Conservation (phyloP, 2,888 invertebrate species). For the Chymomyza fuscimana region DNA sequence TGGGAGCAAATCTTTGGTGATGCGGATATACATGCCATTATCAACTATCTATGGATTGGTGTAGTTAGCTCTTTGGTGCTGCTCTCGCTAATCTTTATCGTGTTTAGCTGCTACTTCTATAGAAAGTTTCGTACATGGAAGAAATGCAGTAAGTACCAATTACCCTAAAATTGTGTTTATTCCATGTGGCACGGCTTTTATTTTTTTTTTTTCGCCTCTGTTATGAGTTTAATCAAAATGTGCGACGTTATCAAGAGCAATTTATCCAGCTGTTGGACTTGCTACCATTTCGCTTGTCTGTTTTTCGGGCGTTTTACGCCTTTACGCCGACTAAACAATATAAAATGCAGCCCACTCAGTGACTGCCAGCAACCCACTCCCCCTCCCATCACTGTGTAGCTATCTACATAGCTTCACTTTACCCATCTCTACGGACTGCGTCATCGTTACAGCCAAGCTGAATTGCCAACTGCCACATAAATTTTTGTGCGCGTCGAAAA, state of each 20-base stretch:
- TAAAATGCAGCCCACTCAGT: slow-evolving; percentile 54
- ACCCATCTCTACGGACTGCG: background rate
- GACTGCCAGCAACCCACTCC: too few species aligned
- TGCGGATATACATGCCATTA: slow-evolving; percentile 77
- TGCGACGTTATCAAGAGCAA: slow-evolving; percentile 55
- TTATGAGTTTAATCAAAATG: slow-evolving; percentile 59
- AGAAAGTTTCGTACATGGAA: slow-evolving; percentile 79
- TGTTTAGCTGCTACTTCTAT: slow-evolving; percentile 79
- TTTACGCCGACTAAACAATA: slow-evolving; percentile 54
- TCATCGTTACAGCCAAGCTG: slow-evolving; percentile 35
- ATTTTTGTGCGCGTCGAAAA: slow-evolving; percentile 40
- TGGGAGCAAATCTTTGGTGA: slow-evolving; percentile 75
- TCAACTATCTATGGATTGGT: slow-evolving; percentile 79
- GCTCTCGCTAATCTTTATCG: slow-evolving; percentile 77
- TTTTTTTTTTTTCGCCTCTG: slow-evolving; percentile 16
- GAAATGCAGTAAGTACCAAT: slow-evolving; percentile 79
- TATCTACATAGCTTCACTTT: background rate
- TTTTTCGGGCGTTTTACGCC: slow-evolving; percentile 3
- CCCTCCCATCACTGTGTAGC: background rate
- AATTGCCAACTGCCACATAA: slow-evolving; percentile 38
- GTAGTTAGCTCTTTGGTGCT: slow-evolving; percentile 77
- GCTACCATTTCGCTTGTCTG: slow-evolving; percentile 4
- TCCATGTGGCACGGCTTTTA: background rate
- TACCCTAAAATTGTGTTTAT: background rate
- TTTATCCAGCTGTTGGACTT: slow-evolving; percentile 54